Evolutionary conservation across 2,888 invertebrate genomes (phyloP), one percentile per base, ranked within the genome.

Genomic region (Tipula lateralis): DNA sequence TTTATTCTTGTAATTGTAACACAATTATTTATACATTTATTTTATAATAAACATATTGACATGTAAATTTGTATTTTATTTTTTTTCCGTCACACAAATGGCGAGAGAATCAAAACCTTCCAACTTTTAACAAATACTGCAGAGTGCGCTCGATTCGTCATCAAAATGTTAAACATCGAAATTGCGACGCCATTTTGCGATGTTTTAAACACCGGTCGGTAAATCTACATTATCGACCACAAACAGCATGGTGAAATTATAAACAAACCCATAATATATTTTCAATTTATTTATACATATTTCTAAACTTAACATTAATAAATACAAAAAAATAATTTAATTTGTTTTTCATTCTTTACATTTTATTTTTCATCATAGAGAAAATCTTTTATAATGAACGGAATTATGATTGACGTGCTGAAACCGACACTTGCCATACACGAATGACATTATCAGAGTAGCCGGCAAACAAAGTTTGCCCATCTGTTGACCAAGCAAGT

Each of bases 401-500:
- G 66, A 66, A 66, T 66, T 66, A 66, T 24, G 66, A 66, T 82
- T 94, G 95, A 92, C 95, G 94, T 86, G 95, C 94, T 87, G 95
- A 94, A 87, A 96, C 94, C 87, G 96, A 96, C 88, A 99, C 99
- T 92, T 99, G 99, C 99, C 99, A 99, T 86, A 99, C 99, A 90
- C 99, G 93, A 91, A 99, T 99, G 87, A 95, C 95, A 91, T 98
- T 98, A 92, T 99, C 99, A 24, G 99, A 98, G 91, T 99, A 99
- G 85, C 99, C 99, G 89, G 99, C 98, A 89, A 99, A 99, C 88
- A 99, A 92, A 83, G 99, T 99, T 91, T 99, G 99, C 86, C 99
- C 99, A 90, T 99, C 99, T 84, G 98, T 96, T 85, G 99, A 99
- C 99, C 99, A 99, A 29, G 99, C 98, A 88, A 99, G 92, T 4